A percentile compares a stretch with the other conserved stretches of the same genome.
phyloP scores from a whole-genome alignment of 1,140 invertebrate genomes.

The Phenacoccus solenopsis region DNA sequence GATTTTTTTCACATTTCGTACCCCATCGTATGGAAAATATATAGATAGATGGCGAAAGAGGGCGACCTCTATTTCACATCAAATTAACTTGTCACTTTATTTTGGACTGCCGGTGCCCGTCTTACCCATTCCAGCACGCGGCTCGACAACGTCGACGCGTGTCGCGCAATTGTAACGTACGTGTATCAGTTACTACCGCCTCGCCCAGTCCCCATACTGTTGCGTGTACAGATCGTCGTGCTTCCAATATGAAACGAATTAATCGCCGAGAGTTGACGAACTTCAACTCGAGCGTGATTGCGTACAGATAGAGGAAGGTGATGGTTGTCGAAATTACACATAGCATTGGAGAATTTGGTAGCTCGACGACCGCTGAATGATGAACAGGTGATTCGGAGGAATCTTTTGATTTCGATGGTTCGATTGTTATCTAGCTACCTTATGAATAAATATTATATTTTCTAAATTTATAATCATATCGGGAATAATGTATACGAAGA shows the following conservation, averaged over 20 bases:
- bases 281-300: no score
- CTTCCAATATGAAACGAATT: neutral
- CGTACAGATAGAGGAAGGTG: no score
- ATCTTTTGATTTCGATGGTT: no score
- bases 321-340: no score
- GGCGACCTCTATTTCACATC: conserved; percentile 7
- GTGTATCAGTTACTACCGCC: conserved; percentile 7
- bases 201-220: neutral
- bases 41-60: neutral
- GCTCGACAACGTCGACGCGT: conserved; percentile 4
- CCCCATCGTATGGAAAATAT: neutral
- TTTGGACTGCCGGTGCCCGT: neutral
- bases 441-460: no score
- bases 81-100: conserved; percentile 14
- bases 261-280: neutral
- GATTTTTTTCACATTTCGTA: no score
- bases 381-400: no score
- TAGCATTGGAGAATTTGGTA: no score
- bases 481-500: no score
- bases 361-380: no score
- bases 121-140: neutral
- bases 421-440: no score
- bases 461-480: no score
- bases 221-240: neutral
- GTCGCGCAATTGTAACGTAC: neutral